A percentile compares a stretch with the other conserved stretches of the same genome.
Evolutionary conservation across 2,797 vertebrate species (phyloP).

Genomic region (Myotis pilosus): DNA sequence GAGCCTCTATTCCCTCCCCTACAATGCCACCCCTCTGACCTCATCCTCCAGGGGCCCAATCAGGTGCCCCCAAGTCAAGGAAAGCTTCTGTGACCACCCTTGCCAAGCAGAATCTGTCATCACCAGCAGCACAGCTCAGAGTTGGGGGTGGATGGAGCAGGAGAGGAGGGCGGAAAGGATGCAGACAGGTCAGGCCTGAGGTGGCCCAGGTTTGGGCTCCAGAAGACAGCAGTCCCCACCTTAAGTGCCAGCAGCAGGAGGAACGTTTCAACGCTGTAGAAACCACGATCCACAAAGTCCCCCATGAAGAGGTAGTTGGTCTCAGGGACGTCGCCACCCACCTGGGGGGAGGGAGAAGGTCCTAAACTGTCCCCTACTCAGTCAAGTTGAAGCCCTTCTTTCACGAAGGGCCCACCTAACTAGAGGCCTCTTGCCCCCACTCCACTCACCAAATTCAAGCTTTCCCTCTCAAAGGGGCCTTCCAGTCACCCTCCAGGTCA

Average conservation of each 20-base stretch:
- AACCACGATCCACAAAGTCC: conserved; percentile 96
- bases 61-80: not conserved
- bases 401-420: not conserved
- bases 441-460: not conserved
- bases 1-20: not conserved
- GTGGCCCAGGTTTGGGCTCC: not conserved
- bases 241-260: conserved; percentile 94
- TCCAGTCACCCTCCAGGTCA: not conserved
- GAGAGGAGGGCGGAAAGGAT: not conserved
- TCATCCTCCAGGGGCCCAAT: not conserved
- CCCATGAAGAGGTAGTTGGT: conserved; percentile 98
- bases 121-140: not conserved
- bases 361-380: not conserved
- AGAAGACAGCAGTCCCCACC: conserved; percentile 79
- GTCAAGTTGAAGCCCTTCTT: not conserved
- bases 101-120: not conserved
- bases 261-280: conserved; percentile 97
- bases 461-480: not conserved
- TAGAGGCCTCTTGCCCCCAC: not conserved
- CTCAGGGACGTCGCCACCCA: conserved; percentile 95
- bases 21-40: not conserved
- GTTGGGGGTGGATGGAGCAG: not conserved
- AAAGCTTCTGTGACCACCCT: not conserved
- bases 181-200: not conserved
- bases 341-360: conserved; percentile 79